Percentiles rank a stretch among this genome's conserved stretches.
phyloP scores from a whole-genome alignment of 2,113 vertebrate species.

The Chiloscyllium plagiosum region DNA sequence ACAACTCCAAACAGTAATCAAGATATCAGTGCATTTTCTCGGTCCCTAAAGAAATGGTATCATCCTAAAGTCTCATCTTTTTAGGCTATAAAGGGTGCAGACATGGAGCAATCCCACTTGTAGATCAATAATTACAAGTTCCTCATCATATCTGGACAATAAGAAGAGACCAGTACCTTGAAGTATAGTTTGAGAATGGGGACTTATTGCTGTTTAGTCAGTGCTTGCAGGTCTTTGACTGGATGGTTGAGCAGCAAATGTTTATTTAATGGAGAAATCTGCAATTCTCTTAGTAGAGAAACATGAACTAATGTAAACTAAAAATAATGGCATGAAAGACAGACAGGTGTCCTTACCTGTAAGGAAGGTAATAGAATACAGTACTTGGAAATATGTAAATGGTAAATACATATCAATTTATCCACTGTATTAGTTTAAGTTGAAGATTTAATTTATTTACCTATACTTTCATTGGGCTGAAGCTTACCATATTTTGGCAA shows the following conservation, averaged over 20 bases:
- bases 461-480: not conserved
- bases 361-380: not conserved
- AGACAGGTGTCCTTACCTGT: not conserved
- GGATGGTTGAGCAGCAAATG: not conserved
- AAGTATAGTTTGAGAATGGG: not conserved
- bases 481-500: too few species aligned
- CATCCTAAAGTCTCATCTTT: not conserved
- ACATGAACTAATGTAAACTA: not conserved
- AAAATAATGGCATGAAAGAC: not conserved
- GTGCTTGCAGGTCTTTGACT: not conserved
- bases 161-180: not conserved
- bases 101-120: not conserved
- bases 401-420: not conserved
- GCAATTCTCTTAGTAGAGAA: not conserved
- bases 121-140: not conserved
- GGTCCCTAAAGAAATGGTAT: too few species aligned
- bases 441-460: not conserved
- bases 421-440: not conserved
- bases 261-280: not conserved
- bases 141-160: not conserved
- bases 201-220: not conserved
- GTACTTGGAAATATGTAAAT: not conserved
- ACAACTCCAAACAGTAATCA: too few species aligned
- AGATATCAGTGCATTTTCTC: too few species aligned
- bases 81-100: not conserved